phyloP scores from a whole-genome alignment of 2,888 invertebrate genomes.

The Pyrgus malvae region DNA sequence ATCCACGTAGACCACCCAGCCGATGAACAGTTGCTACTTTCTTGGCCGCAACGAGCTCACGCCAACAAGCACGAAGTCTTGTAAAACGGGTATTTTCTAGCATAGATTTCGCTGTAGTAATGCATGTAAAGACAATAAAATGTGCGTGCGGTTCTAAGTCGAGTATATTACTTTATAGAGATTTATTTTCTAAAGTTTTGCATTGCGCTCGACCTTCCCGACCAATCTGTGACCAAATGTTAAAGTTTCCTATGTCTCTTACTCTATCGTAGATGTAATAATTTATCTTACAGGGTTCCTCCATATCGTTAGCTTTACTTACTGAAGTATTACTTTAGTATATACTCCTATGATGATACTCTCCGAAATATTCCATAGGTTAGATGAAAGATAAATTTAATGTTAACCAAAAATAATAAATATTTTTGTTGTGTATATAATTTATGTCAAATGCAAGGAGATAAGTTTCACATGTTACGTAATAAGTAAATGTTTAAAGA shows the following conservation, averaged over 20 bases:
- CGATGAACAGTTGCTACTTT: conserved; percentile 78
- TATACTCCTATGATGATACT: conserved; percentile 57
- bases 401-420: too few relatives aligned
- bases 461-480: too few relatives aligned
- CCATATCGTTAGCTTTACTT: conserved; percentile 81
- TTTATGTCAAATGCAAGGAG: too few relatives aligned
- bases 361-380: conserved; percentile 72
- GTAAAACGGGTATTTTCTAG: conserved; percentile 63
- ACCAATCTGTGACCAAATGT: conserved; percentile 70
- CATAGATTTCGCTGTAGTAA: conserved; percentile 25
- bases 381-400: conserved; percentile 44
- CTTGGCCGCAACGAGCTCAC: conserved; percentile 75
- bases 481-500: too few relatives aligned
- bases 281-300: conserved; percentile 79
- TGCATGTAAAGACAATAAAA: conserved; percentile 62
- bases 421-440: conserved; percentile 45
- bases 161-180: conserved; percentile 52
- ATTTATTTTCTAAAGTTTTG: conserved; percentile 65
- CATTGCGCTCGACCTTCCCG: conserved; percentile 60
- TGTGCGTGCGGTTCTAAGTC: conserved; percentile 59
- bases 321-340: conserved; percentile 76
- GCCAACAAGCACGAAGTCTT: conserved; percentile 60
- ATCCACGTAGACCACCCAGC: conserved; percentile 53
- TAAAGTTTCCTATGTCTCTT: conserved; percentile 64
- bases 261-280: conserved; percentile 63